Evolutionary conservation across 2,797 vertebrate genomes (phyloP).

Genomic region (Nannoperca obscura): DNA sequence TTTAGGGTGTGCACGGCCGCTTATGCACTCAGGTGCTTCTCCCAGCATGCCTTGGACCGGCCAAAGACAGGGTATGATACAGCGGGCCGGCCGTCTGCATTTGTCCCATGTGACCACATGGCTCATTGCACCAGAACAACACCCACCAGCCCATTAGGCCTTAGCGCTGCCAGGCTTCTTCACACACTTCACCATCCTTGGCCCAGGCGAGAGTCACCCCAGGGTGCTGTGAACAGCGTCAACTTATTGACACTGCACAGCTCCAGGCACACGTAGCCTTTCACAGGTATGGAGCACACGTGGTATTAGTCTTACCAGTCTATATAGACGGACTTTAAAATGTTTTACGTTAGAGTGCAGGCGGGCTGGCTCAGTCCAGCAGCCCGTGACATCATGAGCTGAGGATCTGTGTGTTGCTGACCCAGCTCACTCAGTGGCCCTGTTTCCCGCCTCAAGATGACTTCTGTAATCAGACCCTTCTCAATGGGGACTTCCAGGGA

Average conservation of each 20-base stretch:
- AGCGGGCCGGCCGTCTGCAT: conserved; percentile 52
- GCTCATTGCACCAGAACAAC: conserved; percentile 78
- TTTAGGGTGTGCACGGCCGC: conserved; percentile 43
- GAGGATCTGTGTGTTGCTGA: conserved; percentile 58
- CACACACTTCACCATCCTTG: conserved; percentile 33
- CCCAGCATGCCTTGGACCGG: conserved; percentile 50
- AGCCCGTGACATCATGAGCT: conserved; percentile 68
- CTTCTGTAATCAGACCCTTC: conserved; percentile 56
- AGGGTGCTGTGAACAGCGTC: conserved; percentile 38
- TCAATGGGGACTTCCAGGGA: conserved; percentile 43
- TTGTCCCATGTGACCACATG: conserved; percentile 55
- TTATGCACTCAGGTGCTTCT: conserved; percentile 51
- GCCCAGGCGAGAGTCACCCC: conserved; percentile 17
- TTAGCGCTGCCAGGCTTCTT: conserved; percentile 62
- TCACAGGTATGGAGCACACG: conserved; percentile 27
- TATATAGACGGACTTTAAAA: conserved; percentile 39
- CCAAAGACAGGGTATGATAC: conserved; percentile 52
- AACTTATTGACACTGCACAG: conserved; percentile 16
- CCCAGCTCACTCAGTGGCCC: conserved; percentile 45
- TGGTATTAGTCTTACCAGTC: conserved; percentile 29
- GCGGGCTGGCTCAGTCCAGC: conserved; percentile 46
- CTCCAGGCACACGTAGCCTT: conserved; percentile 13
- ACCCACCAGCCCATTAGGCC: conserved; percentile 40
- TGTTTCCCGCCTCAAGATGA: conserved; percentile 37
- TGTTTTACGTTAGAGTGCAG: conserved; percentile 29